Evolutionary conservation across 2,888 invertebrate species (phyloP), one percentile per base, ranked within the genome.

Genomic region (Nomada flava): DNA sequence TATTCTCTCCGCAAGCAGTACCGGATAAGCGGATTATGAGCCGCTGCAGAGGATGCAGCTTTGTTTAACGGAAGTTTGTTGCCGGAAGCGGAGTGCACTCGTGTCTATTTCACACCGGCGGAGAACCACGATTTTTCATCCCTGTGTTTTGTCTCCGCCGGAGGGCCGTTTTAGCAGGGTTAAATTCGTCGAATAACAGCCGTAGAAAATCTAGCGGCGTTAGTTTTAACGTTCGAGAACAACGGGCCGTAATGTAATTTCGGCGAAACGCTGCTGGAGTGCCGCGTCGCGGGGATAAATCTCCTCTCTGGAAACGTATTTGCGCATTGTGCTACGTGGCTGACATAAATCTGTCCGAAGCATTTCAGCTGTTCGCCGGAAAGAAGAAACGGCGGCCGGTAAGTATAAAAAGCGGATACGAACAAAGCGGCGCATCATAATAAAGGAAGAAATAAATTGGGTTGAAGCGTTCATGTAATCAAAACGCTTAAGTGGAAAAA

Each of bases 71-170:
- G 65, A 65, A 65, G 29, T 65, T 52, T 7, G 53, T 20, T 53
- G 53, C 53, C 53, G 53, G 53, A 20, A 53, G 64, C 20, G 26
- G 65, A 65, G 65, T n/a, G 52, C 65, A 26, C 65, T 65, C 65
- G 65, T n/a, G 52, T 52, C 52, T 65, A 52, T 65, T 65, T 65
- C 52, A 52, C 52, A 18, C 50, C 26, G n/a, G n/a, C 60, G 15
- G n/a, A 36, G 60, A 36, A 60, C 18, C 36, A 9, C 36, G 59
- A 23, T 57, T 52, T 18, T 52, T 36, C 36, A 36, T 36, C 36
- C 7, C 7, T 5, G 36, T 10, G 18, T 13, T 36, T 11, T 11
- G 36, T 60, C 60, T 36, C 1, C 4, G 3, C 36, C 1, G 5
- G n/a, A n/a, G 60, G 11, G 18, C 29, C 63, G 47, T 10, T 47